A percentile compares a stretch with the other conserved stretches of the same genome.
Conservation (phyloP, 1,140 invertebrate species). For the Zaprionus inermis region DNA sequence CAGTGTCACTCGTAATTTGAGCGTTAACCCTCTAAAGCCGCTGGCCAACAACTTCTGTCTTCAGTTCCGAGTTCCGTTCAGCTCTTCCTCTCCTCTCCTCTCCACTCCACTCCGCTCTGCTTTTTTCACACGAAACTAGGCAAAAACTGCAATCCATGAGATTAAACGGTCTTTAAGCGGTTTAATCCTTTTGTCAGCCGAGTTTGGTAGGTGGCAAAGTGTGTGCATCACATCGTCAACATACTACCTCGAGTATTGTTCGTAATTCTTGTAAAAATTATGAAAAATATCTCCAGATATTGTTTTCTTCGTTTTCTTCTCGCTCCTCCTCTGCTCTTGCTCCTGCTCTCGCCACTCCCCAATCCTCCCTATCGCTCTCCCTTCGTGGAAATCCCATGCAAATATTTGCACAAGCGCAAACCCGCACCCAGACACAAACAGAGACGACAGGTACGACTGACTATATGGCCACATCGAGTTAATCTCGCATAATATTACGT, state of each 20-base stretch:
- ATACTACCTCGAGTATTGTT: conserved; percentile 27
- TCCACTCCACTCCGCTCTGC: background rate
- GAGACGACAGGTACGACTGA: conserved; percentile 47
- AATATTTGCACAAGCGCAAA: conserved; percentile 53
- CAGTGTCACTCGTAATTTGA: conserved; percentile 70
- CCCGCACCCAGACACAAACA: conserved; percentile 15
- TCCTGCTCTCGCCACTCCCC: background rate
- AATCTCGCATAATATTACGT: conserved; percentile 61
- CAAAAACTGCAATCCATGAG: conserved; percentile 56
- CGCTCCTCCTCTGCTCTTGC: background rate
- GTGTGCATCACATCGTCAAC: conserved; percentile 54
- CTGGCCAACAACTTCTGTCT: conserved; percentile 36
- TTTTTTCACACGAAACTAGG: conserved; percentile 71
- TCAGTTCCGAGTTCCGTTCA: conserved; percentile 42
- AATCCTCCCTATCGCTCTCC: background rate
- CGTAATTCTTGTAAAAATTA: conserved; percentile 34
- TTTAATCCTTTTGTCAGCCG: conserved; percentile 73
- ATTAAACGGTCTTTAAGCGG: conserved; percentile 77
- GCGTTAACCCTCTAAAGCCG: conserved; percentile 67
- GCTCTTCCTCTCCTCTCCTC: conserved; percentile 32
- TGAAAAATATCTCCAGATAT: conserved; percentile 32
- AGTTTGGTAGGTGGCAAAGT: conserved; percentile 73
- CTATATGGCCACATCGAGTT: conserved; percentile 43
- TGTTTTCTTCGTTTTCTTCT: conserved; percentile 48
- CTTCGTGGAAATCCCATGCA: conserved; percentile 52